These are phyloP conservation scores for Sprattus sprattus DNA, from an alignment of 2,113 vertebrate genomes.

Conservation along the genomic window DNA sequence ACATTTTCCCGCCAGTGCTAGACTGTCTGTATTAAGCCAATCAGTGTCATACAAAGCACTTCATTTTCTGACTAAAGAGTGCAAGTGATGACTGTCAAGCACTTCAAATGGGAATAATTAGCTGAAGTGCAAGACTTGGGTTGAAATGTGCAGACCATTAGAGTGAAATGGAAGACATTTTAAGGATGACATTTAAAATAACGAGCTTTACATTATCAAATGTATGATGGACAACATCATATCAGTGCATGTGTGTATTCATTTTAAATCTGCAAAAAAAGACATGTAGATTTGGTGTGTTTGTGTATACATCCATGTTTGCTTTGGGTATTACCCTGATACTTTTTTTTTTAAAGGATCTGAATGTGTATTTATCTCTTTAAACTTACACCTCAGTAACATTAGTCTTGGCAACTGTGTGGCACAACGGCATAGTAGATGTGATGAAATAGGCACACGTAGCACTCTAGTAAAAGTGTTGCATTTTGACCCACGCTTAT, in stretches of 20 bases:
- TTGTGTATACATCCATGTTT: neutral
- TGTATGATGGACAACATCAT: neutral
- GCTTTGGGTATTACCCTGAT: neutral
- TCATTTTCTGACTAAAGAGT: neutral
- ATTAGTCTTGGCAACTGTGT: neutral
- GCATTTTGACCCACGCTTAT: neutral
- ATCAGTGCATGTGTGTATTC: too few species aligned
- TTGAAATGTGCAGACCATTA: neutral
- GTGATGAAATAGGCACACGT: neutral
- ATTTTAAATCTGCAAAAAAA: neutral
- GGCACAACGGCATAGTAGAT: neutral
- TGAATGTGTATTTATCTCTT: neutral
- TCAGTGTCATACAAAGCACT: conserved; percentile 12
- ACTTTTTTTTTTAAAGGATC: neutral
- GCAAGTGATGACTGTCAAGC: conserved; percentile 10
- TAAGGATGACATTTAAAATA: neutral
- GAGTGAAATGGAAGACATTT: neutral
- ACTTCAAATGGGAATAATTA: neutral
- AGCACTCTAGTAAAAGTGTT: conserved; percentile 5
- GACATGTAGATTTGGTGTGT: neutral
- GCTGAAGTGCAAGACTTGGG: neutral
- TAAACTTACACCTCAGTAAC: neutral
- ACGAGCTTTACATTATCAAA: neutral
- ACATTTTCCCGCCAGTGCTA: neutral
- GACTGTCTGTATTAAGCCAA: neutral